Base-by-base conservation (phyloP, 1,140 invertebrate genomes). In the Drosophila prosaltans region DNA sequence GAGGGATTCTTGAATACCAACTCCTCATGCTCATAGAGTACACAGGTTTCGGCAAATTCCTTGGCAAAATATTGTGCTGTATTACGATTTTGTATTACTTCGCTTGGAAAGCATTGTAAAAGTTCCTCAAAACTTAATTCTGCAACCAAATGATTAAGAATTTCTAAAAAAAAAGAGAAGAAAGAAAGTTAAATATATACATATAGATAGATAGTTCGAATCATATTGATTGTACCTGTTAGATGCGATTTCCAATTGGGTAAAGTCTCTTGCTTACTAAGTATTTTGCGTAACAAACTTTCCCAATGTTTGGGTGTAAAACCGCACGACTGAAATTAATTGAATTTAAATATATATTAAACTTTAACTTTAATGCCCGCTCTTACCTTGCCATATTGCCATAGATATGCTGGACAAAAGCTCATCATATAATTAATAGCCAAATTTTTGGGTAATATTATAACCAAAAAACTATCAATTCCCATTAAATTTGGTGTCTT, bases 271-370 rank as follows among this genome's bases (percentile, higher is more conserved):
- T 91, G 88, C 68, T 91, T 92, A 54, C 79, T 83, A 1, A 92
- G 69, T 64, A 92, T 92, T 67, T 92, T 92, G 4, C 85, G 74
- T 21, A 92, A 55, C 7, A 92, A 41, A 11, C 88, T 86, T 59
- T 92, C 91, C 91, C 91, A 92, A 59, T 92, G 91, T 26, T 92
- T 91, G 0, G 91, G 90, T 0, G 88, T 91, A 51, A 92, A 92
- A 9, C 85, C 85, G 28, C 89, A 90, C 0, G 90, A 92, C 91
- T 92, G 32, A 57, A 65, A 75, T 1, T 3, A 40, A 24, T 7
- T 51, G 32, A 21, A 24, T 11, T 43, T 1, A 9, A 21, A 10
- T 36, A 26, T 11, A 21, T 3, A 0, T 41, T 24, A 16, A 16
- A 16, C 16, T 51, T 26, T 36, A 26, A 36, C 2, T 30, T 30